Evolutionary conservation across 2,797 vertebrate genomes (phyloP), one percentile per base, ranked within the genome.

Genomic region (Peromyscus attwateri): DNA sequence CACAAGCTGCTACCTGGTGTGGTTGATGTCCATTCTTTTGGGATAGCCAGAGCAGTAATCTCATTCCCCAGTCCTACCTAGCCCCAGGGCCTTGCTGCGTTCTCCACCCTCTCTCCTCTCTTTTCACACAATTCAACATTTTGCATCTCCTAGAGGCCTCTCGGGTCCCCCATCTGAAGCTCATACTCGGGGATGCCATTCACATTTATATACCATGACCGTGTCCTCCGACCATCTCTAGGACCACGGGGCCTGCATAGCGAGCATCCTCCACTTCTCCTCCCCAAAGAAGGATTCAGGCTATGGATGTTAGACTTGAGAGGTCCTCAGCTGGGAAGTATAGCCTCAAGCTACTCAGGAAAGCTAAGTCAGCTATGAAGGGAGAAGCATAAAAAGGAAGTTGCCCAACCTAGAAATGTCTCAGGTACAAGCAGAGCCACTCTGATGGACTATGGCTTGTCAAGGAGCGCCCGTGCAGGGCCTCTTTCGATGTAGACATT

Each of bases 221-320:
- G 2, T 0, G 6, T 2, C 37, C 29, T 62, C 13, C 43, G 55
- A 2, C 43, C 46, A n/a, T 60, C 21, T 6, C 46, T 37, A 43
- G n/a, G 46, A 7, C 80, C 12, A 0, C 0, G 1, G 34, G 19
- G 49, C 34, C 0, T 6, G n/a, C 16, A 0, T 0, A 14, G 31
- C 7, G 3, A 29, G 23, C 16, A 3, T n/a, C 25, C 43, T 90
- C 64, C 12, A 43, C 80, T 76, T 87, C 75, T 76, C 7, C 89
- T 34, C 85, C 27, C 23, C 0, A 1, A 29, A 49, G 4, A 64
- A 87, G 71, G 64, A 68, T 55, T 49, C 31, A 13, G 52, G 52
- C 25, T 29, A 1, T 0, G 2, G 77, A 31, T 2, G 2, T 55
- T 68, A 75, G n/a, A 70, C 70, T 3, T 5, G 0, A 6, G 1